These are phyloP conservation scores for Hybognathus amarus DNA, from an alignment of 2,797 vertebrate species.

Conservation along the genomic window DNA sequence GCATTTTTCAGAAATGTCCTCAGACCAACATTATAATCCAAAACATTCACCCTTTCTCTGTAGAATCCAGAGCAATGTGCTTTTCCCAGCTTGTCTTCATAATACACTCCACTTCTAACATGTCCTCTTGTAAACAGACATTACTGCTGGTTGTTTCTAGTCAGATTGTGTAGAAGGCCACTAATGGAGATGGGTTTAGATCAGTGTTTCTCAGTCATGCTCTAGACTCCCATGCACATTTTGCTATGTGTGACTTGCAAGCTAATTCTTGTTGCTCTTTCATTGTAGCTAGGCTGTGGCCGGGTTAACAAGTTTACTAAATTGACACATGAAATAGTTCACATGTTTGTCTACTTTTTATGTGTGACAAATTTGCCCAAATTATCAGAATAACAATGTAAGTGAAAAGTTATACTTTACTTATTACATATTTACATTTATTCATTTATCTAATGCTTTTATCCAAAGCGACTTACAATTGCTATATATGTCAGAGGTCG, in stretches of 20 bases:
- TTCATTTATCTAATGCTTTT: no score
- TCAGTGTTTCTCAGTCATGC: not conserved
- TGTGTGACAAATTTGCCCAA: not conserved
- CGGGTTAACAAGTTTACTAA: not conserved
- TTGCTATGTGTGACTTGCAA: not conserved
- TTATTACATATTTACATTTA: no score
- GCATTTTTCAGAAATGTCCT: slow-evolving; percentile 34
- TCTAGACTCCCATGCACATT: not conserved
- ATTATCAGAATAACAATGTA: not conserved
- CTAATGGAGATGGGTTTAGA: not conserved
- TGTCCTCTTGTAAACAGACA: not conserved
- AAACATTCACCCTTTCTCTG: slow-evolving; percentile 16
- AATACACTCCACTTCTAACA: slow-evolving; percentile 13
- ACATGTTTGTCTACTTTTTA: not conserved
- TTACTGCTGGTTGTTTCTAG: slow-evolving; percentile 20
- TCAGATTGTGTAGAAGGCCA: not conserved
- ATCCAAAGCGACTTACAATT: no score
- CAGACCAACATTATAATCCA: slow-evolving; percentile 27
- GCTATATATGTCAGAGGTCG: no score
- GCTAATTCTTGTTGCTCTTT: not conserved
- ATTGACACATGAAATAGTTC: not conserved
- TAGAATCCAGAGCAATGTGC: not conserved
- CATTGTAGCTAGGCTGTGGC: not conserved
- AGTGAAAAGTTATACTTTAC: not conserved
- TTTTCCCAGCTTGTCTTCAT: slow-evolving; percentile 6